Conservation (phyloP, 1,140 invertebrate genomes). For the Ceratina calcarata region DNA sequence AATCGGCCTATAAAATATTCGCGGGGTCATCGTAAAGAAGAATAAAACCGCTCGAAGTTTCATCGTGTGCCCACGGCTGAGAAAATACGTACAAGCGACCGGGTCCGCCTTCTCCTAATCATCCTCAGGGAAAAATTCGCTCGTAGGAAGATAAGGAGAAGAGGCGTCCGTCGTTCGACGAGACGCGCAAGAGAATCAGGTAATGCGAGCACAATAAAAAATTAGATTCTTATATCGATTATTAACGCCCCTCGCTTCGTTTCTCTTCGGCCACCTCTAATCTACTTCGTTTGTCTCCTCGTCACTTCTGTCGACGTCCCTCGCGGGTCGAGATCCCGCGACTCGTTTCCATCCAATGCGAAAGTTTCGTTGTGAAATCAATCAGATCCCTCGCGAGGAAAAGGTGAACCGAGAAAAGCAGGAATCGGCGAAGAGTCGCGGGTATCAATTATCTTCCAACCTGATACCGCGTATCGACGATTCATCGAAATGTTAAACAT, state of each 20-base stretch:
- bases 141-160: background rate
- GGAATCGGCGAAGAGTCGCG: too few relatives aligned
- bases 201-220: constrained; percentile 65
- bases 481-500: too few relatives aligned
- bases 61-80: constrained; percentile 24
- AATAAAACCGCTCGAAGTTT: constrained; percentile 28
- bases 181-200: constrained; percentile 65
- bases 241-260: constrained; percentile 32
- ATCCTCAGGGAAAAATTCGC: constrained; percentile 11
- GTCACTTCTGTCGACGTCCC: background rate
- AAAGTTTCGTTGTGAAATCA: too few relatives aligned
- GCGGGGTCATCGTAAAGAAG: constrained; percentile 28
- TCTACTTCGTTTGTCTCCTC: constrained; percentile 17
- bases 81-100: constrained; percentile 52
- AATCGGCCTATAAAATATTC: constrained; percentile 37
- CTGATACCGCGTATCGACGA: too few relatives aligned
- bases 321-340: too few relatives aligned
- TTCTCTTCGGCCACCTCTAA: constrained; percentile 1
- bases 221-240: constrained; percentile 57
- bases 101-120: background rate
- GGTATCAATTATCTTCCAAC: too few relatives aligned
- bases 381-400: too few relatives aligned
- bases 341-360: too few relatives aligned
- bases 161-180: constrained; percentile 26
- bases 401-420: too few relatives aligned